Evolutionary conservation across 30 jellyfish, hydroid and myxozoan genomes (phyloP), one percentile per base, ranked within the genome.

Genomic region (Catostylus mosaicus): DNA sequence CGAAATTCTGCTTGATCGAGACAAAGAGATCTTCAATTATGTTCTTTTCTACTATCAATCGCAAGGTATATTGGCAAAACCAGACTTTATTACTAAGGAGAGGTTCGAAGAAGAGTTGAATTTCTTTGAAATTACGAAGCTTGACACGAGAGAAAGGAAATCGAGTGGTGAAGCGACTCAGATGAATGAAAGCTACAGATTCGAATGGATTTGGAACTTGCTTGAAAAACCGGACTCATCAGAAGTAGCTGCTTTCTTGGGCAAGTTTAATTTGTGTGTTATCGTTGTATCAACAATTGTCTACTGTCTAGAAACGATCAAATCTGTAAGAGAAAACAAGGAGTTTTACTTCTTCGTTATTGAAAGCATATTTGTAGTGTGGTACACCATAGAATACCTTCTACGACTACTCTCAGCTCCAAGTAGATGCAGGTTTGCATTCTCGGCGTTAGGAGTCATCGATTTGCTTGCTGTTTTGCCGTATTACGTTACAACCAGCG

Each of bases 11-110:
- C 80, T 85, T 19, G 73, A 85, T 47, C 88, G 95, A 20, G 80
- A 73, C 51, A 67, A 45, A 19, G 84, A 85, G 33, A 46, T 85
- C 27, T 85, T 85, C 54, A 48, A 85, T 35, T 46, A 63, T 64
- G 66, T 85, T 22, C 73, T 85, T 16, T 85, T 85, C 73, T 85
- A 24, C 61, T 85, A 85, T 52, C 95, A 85, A 48, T 85, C 95
- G 29, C 56, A 74, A 34, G 95, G 95, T 10, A 85, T 85, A 26
- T 52, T 85, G 67, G 54, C 95, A 7, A 85, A 85, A 30, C 95
- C 95, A 12, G 88, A 74, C 18, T 62, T 76, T 72, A 37, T 60
- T 14, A 10, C 84, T 11, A 84, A 85, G 7, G 84, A 61, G 5
- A 69, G 19, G 32, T 85, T 85, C 43, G n/a, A 47, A 29, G 81